A percentile compares a stretch with the other conserved stretches of the same genome.
Conservation (phyloP, 2,888 invertebrate genomes). For the Horisme vitalbata region DNA sequence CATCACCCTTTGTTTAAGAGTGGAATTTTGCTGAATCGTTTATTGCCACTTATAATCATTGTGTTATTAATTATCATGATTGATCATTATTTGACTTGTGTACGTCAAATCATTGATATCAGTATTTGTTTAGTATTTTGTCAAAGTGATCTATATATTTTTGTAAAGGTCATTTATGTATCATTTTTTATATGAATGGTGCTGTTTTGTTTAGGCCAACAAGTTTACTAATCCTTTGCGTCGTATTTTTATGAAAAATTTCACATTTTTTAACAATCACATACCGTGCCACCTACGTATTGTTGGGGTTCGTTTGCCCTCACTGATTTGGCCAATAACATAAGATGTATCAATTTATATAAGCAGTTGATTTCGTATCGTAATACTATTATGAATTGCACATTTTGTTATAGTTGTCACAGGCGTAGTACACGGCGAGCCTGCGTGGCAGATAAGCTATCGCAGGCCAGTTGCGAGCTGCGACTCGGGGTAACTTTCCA, state of each 20-base stretch:
- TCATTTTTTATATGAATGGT: too few species aligned
- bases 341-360: neutral
- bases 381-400: constrained; percentile 2
- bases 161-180: too few species aligned
- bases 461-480: constrained; percentile 39
- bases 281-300: too few species aligned
- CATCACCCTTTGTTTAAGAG: constrained; percentile 6
- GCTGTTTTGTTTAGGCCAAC: too few species aligned
- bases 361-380: neutral
- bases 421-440: constrained; percentile 41
- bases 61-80: constrained; percentile 1
- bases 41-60: neutral
- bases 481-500: constrained; percentile 57
- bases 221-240: too few species aligned
- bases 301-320: too few species aligned
- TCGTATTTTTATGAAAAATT: too few species aligned
- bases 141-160: too few species aligned
- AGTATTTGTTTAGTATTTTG: too few species aligned
- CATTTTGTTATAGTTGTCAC: constrained; percentile 36
- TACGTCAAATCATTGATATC: too few species aligned
- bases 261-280: too few species aligned
- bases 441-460: constrained; percentile 57
- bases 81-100: constrained; percentile 8
- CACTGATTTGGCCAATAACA: too few species aligned
- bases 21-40: constrained; percentile 11